Conservation (phyloP, 1,140 invertebrate genomes). For the Bombus fervidus region DNA sequence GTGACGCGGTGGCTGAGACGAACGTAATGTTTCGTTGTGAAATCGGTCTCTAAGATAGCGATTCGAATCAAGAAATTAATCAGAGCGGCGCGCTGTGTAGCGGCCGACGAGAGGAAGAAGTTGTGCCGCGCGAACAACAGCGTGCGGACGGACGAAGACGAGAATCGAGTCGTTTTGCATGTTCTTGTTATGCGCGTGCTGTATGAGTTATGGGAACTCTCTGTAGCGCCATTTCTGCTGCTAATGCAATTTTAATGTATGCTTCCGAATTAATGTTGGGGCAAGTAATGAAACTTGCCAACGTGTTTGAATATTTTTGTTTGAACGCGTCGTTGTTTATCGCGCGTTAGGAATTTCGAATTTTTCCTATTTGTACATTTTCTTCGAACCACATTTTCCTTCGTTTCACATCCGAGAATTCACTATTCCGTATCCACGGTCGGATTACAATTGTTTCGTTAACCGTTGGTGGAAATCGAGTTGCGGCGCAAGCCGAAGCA, state of each 20-base stretch:
- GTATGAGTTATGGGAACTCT: slow-evolving; percentile 45
- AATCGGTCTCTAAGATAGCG: not conserved
- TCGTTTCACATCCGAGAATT: too few species aligned
- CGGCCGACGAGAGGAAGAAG: not conserved
- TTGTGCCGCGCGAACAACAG: not conserved
- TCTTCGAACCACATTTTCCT: not conserved
- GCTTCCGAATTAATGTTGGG: slow-evolving; percentile 46
- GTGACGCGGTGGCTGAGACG: not conserved
- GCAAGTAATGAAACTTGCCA: slow-evolving; percentile 55
- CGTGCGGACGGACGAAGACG: slow-evolving; percentile 20
- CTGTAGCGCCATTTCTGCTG: slow-evolving; percentile 34
- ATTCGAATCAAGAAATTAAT: slow-evolving; percentile 50
- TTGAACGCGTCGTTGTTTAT: not conserved
- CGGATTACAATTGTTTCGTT: slow-evolving; percentile 2
- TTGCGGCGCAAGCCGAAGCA: too few species aligned
- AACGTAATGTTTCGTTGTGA: not conserved
- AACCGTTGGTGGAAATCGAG: not conserved
- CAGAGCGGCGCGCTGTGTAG: not conserved
- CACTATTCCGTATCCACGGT: not conserved
- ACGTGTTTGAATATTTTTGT: not conserved
- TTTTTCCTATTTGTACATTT: not conserved
- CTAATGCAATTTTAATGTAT: slow-evolving; percentile 63
- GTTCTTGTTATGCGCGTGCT: slow-evolving; percentile 38
- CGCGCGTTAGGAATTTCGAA: not conserved
- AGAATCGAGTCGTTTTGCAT: slow-evolving; percentile 40